Conservation (phyloP, 2,113 vertebrate genomes). For the Paramormyrops kingsleyae region DNA sequence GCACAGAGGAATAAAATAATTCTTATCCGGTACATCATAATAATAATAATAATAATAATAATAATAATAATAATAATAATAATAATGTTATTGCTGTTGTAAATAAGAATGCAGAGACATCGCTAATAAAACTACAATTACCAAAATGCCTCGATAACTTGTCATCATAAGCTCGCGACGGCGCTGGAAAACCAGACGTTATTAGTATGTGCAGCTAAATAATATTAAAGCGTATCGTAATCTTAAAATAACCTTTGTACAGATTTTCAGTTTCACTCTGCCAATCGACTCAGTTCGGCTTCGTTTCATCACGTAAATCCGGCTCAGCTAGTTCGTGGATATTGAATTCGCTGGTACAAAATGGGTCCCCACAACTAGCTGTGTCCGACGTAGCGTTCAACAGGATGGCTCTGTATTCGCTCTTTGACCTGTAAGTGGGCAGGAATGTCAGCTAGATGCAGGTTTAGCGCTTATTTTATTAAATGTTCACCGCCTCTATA, state of each 20-base stretch:
- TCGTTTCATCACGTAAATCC: neutral
- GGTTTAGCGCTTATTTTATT: neutral
- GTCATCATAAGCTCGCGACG: slow-evolving; percentile 9
- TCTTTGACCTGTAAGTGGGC: slow-evolving; percentile 33
- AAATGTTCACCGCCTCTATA: neutral
- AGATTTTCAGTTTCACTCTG: neutral
- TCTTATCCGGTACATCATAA: neutral
- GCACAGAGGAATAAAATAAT: neutral
- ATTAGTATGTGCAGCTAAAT: neutral
- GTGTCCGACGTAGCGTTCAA: neutral
- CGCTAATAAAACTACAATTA: neutral
- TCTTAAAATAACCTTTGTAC: neutral
- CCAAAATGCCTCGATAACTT: neutral
- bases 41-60: neutral
- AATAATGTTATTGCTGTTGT: neutral
- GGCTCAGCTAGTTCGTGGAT: neutral
- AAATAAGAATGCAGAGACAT: neutral
- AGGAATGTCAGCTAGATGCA: neutral
- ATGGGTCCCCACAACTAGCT: neutral
- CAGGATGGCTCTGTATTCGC: slow-evolving; percentile 26
- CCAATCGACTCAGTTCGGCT: neutral
- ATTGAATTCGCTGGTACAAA: neutral
- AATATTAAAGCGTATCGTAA: neutral
- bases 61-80: neutral
- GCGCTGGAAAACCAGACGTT: neutral